Conservation (phyloP, 1,140 invertebrate species). For the Drosophila willistoni region DNA sequence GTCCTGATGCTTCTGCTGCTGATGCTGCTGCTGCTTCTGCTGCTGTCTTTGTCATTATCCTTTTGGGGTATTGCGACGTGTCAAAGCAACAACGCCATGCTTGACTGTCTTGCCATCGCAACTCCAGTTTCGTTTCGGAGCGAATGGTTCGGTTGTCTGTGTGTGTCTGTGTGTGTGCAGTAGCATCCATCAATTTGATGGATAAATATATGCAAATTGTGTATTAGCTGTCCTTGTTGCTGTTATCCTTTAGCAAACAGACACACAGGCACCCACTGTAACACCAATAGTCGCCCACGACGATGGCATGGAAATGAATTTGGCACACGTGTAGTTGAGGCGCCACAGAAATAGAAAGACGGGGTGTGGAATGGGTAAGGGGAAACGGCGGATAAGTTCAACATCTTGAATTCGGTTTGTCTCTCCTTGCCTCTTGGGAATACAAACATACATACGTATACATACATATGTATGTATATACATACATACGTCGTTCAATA, state of each 20-base stretch:
- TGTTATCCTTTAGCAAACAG: conserved; percentile 81
- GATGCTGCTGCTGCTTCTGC: conserved; percentile 53
- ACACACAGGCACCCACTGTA: conserved; percentile 40
- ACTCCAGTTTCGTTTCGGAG: not conserved
- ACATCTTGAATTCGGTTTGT: conserved; percentile 38
- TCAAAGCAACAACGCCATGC: conserved; percentile 77
- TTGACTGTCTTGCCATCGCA: conserved; percentile 26
- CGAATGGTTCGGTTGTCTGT: not conserved
- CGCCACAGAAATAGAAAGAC: not conserved
- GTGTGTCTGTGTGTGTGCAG: conserved; percentile 57
- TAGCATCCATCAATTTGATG: conserved; percentile 83
- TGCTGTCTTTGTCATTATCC: conserved; percentile 79
- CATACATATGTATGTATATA: no score
- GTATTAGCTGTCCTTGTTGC: conserved; percentile 81
- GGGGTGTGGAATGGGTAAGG: not conserved
- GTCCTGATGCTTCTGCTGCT: conserved; percentile 59
- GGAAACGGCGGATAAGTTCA: not conserved
- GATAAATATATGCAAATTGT: conserved; percentile 83
- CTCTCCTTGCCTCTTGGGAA: conserved; percentile 5
- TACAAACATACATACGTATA: not conserved
- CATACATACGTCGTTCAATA: conserved; percentile 59
- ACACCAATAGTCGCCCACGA: conserved; percentile 60
- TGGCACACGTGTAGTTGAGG: conserved; percentile 78
- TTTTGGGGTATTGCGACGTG: conserved; percentile 81
- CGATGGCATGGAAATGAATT: conserved; percentile 75